Percentiles rank a stretch among this genome's conserved stretches.
phyloP scores from a whole-genome alignment of 2,888 invertebrate species.

The Apantesis nais region DNA sequence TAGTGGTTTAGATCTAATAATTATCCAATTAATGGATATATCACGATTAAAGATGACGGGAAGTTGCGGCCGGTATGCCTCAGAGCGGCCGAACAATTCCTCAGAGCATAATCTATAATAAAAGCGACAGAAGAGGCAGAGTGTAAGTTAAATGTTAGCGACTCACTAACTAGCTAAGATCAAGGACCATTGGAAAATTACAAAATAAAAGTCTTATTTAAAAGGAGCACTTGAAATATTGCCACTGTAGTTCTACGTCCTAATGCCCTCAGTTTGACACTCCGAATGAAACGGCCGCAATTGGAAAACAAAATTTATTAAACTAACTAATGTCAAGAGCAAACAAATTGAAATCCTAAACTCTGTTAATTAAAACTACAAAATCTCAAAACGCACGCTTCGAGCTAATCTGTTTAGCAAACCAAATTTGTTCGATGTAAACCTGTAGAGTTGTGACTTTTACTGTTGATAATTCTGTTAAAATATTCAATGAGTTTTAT shows the following conservation, averaged over 20 bases:
- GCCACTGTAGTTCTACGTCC: background rate
- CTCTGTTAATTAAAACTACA: constrained; percentile 1
- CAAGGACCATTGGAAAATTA: background rate
- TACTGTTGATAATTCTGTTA: no score
- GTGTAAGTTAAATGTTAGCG: no score
- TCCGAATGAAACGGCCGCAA: no score
- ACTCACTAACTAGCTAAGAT: background rate
- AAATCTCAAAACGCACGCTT: background rate
- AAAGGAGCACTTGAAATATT: background rate
- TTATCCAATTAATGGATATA: no score
- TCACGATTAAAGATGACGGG: no score
- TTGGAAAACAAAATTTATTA: background rate
- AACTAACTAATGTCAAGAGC: constrained; percentile 2
- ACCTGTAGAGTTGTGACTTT: background rate
- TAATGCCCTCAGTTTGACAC: background rate
- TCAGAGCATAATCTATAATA: no score
- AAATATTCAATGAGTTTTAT: background rate
- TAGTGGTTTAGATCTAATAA: no score
- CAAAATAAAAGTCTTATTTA: background rate
- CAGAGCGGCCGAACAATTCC: no score
- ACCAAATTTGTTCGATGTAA: background rate
- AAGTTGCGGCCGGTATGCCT: no score
- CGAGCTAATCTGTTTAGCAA: background rate
- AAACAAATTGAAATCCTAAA: constrained; percentile 2
- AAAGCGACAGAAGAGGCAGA: no score